phyloP scores from a whole-genome alignment of 2,888 invertebrate species.

The Aradus depressus region DNA sequence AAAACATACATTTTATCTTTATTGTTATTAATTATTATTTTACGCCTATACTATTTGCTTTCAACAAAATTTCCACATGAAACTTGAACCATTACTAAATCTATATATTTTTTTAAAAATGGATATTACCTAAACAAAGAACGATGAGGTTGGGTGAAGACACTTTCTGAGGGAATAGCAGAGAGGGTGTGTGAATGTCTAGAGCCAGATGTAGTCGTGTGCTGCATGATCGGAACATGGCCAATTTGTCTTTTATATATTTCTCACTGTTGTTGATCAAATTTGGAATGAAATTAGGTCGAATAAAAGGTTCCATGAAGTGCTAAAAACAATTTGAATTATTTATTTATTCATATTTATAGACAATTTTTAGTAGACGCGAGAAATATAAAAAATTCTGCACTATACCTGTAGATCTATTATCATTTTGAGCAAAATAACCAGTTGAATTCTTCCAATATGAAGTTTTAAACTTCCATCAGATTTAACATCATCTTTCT shows the following conservation, averaged over 20 bases:
- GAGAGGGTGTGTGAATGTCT: slow-evolving; percentile 59
- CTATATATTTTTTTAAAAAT: slow-evolving; percentile 2
- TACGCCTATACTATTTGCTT: too few species aligned
- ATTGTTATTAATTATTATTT: too few species aligned
- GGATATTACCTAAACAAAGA: slow-evolving; percentile 53
- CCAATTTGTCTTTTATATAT: slow-evolving; percentile 36
- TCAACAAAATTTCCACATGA: too few species aligned
- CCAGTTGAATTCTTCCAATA: slow-evolving; percentile 59
- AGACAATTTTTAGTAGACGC: not conserved
- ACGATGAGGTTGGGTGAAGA: slow-evolving; percentile 65
- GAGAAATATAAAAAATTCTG: not conserved
- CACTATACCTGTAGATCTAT: slow-evolving; percentile 50
- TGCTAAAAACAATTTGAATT: slow-evolving; percentile 40
- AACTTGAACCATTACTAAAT: not conserved
- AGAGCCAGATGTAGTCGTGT: slow-evolving; percentile 50
- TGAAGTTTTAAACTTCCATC: slow-evolving; percentile 60
- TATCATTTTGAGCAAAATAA: slow-evolving; percentile 52
- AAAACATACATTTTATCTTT: too few species aligned
- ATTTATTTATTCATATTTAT: slow-evolving; percentile 3
- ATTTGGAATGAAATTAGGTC: slow-evolving; percentile 28
- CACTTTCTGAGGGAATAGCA: slow-evolving; percentile 66
- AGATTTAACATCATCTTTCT: slow-evolving; percentile 43
- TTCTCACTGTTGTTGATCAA: slow-evolving; percentile 36
- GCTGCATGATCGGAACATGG: slow-evolving; percentile 40
- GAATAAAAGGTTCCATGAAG: slow-evolving; percentile 45